phyloP scores from a whole-genome alignment of 2,797 vertebrate genomes.

The Hylomyscus alleni region DNA sequence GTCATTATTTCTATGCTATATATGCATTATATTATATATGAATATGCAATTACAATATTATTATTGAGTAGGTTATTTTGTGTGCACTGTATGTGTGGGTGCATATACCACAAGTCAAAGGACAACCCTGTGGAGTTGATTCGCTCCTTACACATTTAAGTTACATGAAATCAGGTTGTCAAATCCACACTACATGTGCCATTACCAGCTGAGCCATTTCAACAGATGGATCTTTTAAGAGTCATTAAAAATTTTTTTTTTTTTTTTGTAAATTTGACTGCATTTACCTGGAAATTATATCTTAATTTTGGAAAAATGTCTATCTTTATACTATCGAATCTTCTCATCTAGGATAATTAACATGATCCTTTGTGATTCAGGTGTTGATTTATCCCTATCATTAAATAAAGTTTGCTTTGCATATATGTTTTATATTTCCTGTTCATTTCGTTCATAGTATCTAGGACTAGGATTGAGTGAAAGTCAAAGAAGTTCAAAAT shows the following conservation, averaged over 20 bases:
- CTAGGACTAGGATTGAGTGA: background rate
- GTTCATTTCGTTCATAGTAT: conserved; percentile 26
- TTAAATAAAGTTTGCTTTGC: conserved; percentile 44
- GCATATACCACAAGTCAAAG: background rate
- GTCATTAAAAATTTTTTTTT: background rate
- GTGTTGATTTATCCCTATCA: conserved; percentile 40
- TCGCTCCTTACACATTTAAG: background rate
- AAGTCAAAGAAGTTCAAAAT: conserved; percentile 21
- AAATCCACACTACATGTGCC: background rate
- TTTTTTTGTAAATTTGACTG: conserved; percentile 19
- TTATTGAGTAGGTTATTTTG: background rate
- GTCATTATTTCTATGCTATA: background rate
- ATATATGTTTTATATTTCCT: conserved; percentile 24
- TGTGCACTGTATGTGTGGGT: background rate
- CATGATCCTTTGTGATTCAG: conserved; percentile 33
- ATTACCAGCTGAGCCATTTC: background rate
- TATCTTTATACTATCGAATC: background rate
- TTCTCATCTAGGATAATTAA: conserved; percentile 59
- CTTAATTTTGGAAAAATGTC: background rate
- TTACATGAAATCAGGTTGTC: background rate
- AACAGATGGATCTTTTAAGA: background rate
- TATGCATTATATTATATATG: background rate
- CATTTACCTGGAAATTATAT: background rate
- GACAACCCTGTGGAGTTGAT: background rate
- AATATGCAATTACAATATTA: background rate